A percentile compares a stretch with the other conserved stretches of the same genome.
phyloP scores from a whole-genome alignment of 2,113 vertebrate species.

The Tympanuchus pallidicinctus region DNA sequence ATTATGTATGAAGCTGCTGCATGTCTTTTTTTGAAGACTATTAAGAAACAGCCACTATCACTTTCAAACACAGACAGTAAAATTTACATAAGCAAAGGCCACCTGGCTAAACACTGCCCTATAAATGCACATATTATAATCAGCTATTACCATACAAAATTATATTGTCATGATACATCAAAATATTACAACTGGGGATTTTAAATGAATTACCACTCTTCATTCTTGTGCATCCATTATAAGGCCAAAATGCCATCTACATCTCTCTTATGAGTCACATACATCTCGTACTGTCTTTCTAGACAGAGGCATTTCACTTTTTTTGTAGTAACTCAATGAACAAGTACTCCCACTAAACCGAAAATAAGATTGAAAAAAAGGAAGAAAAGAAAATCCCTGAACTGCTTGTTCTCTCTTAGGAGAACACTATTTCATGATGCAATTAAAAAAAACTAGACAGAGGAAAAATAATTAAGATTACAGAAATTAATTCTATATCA shows the following conservation, averaged over 20 bases:
- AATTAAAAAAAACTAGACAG: neutral
- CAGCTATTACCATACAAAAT: slow-evolving; percentile 6
- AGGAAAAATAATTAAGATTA: slow-evolving; percentile 55
- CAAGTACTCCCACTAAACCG: neutral
- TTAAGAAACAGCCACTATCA: neutral
- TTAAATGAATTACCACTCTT: neutral
- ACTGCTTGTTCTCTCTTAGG: neutral
- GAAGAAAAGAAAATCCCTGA: neutral
- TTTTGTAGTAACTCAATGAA: neutral
- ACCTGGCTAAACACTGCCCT: neutral
- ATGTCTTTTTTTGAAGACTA: neutral
- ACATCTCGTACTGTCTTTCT: neutral
- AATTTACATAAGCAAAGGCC: slow-evolving; percentile 33
- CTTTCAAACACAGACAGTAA: slow-evolving; percentile 23
- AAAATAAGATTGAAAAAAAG: neutral
- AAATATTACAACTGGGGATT: neutral
- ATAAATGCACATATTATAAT: slow-evolving; percentile 5
- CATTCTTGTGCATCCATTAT: neutral
- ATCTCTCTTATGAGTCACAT: neutral
- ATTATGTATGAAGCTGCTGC: neutral
- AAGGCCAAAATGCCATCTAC: neutral
- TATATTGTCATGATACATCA: neutral
- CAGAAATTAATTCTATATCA: slow-evolving; percentile 43
- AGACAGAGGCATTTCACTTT: neutral
- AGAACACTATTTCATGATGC: neutral